These are phyloP conservation scores for Gerris lacustris DNA, from an alignment of 2,888 invertebrate species.

Conservation along the genomic window DNA sequence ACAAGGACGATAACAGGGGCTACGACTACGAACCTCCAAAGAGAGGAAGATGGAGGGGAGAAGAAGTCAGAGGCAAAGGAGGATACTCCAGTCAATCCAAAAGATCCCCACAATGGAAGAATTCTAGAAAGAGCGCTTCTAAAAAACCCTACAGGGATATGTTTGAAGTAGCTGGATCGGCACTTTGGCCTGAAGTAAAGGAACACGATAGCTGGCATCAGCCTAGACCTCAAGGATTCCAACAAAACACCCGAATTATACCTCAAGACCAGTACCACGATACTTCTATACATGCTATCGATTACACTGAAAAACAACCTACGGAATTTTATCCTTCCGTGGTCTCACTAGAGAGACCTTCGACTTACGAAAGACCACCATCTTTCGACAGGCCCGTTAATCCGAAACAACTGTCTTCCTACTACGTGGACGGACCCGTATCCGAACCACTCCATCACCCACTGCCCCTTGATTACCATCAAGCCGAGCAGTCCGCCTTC, in stretches of 20 bases:
- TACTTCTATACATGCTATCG: background rate
- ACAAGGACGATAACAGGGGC: background rate
- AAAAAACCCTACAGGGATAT: background rate
- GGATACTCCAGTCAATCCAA: background rate
- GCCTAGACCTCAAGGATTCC: slow-evolving; percentile 10
- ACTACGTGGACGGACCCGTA: background rate
- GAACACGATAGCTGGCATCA: slow-evolving; percentile 24
- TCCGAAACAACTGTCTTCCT: background rate
- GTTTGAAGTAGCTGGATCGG: background rate
- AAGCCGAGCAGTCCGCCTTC: background rate
- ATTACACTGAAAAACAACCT: background rate
- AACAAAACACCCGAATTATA: background rate
- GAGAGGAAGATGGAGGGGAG: background rate
- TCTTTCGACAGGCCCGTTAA: background rate
- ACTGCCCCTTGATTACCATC: background rate
- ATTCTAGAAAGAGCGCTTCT: background rate
- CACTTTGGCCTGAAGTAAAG: slow-evolving; percentile 23
- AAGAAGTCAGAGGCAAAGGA: background rate
- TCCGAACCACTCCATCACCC: background rate
- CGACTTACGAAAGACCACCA: background rate
- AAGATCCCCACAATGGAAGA: background rate
- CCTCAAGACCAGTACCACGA: slow-evolving; percentile 3
- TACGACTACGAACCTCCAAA: background rate
- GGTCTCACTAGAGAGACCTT: background rate
- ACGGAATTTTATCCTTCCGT: background rate